Base-by-base conservation (phyloP, 1,140 invertebrate genomes). In the Hesperophylax magnus region DNA sequence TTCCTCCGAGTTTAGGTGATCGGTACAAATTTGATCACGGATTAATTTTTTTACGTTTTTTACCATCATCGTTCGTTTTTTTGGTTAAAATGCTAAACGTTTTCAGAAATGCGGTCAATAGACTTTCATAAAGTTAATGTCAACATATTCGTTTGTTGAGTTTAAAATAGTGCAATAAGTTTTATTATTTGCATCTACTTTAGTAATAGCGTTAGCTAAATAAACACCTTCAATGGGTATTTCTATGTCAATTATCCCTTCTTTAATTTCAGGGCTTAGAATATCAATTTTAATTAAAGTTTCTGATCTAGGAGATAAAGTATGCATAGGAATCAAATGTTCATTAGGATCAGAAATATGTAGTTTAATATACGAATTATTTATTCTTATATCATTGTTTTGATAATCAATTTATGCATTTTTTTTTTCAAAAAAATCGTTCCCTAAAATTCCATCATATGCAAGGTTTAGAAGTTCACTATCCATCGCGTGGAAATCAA, bases 291-390 rank as follows among this genome's bases (percentile, higher is more conserved):
- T 5, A 7, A 65, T 34, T 17, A 39, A 4, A 20, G 24, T 65
- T 65, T 65, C 63, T 15, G 63, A 65, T 65, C 63, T 31, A 65
- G 63, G 63, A n/a, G 24, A 17, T 31, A 63, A 27, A 8, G 22
- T 63, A 27, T 27, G 27, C 0, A 63, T 27, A 15, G 27, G 22
- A 24, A 8, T 63, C 27, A 27, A 27, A 5, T 27, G 27, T 27
- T 63, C 61, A 63, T 63, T 63, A 31, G 22, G 61, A n/a, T 18
- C 7, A n/a, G n/a, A 7, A 15, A 63, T 4, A 24, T 31, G 22
- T 31, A 63, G 4, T 14, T 27, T 27, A 2, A 27, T 2, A 27
- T 27, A 27, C 2, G 27, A 34, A 65, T 65, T 39, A 2, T 15
- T 15, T 34, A 65, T 31, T 65, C 20, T 39, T 17, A 65, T 1